These are phyloP conservation scores for Aldabrachelys gigantea DNA, from an alignment of 2,113 vertebrate species.

Conservation along the genomic window DNA sequence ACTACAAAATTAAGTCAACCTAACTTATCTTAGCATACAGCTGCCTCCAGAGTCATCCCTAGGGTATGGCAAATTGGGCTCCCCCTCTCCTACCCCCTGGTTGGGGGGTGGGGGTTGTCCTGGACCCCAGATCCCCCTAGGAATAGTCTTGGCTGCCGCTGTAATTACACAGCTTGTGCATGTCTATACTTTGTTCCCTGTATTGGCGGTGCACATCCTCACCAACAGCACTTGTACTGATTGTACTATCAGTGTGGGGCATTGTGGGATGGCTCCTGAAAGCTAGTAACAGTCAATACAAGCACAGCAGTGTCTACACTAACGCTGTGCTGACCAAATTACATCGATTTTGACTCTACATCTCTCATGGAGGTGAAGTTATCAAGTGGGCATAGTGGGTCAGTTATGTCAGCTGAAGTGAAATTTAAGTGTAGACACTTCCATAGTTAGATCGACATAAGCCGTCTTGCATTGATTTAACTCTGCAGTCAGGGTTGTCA, in stretches of 20 bases:
- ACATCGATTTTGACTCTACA: not conserved
- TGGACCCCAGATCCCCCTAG: no score
- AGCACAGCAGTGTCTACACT: not conserved
- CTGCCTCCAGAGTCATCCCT: no score
- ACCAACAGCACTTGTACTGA: not conserved
- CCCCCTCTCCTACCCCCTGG: no score
- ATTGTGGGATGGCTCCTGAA: not conserved
- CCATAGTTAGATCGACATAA: not conserved
- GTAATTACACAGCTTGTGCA: not conserved
- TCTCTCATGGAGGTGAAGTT: no score
- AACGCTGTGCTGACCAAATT: not conserved
- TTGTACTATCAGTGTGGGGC: not conserved
- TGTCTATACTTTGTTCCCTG: no score
- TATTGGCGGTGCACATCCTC: no score
- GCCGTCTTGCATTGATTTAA: not conserved
- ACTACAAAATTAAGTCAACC: not conserved
- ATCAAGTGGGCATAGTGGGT: no score
- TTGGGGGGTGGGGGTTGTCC: no score
- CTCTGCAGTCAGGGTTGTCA: no score
- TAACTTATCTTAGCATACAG: not conserved
- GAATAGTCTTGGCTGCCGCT: no score
- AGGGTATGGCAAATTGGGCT: no score
- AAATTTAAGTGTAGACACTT: not conserved
- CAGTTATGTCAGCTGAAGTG: no score
- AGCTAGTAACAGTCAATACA: not conserved